These are phyloP conservation scores for Chaetura pelagica DNA, from an alignment of 2,113 vertebrate species.

Conservation along the genomic window DNA sequence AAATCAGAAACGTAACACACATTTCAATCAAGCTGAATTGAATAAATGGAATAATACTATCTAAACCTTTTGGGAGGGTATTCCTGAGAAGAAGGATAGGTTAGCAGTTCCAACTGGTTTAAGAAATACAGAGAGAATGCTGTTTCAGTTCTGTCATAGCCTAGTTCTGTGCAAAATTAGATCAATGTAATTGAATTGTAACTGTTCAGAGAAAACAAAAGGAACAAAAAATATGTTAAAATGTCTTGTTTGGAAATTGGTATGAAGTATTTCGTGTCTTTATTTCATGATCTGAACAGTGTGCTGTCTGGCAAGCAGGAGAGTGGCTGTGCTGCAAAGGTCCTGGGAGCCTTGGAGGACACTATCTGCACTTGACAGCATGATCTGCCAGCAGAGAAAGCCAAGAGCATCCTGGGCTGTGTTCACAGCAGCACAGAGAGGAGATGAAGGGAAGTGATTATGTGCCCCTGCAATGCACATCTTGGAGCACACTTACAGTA, in stretches of 20 bases:
- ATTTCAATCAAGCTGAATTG: not conserved
- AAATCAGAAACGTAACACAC: not conserved
- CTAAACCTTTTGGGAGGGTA: not conserved
- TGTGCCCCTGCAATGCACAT: not conserved
- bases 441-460: not conserved
- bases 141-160: not conserved
- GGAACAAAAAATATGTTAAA: not conserved
- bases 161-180: not conserved
- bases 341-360: too few species aligned
- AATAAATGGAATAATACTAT: not conserved
- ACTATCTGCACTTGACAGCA: too few species aligned
- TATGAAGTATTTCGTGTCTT: not conserved
- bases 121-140: not conserved
- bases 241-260: not conserved
- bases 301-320: not conserved
- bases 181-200: not conserved
- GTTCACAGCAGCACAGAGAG: not conserved
- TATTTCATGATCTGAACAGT: not conserved
- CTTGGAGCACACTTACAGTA: not conserved
- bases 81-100: not conserved
- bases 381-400: too few species aligned
- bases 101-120: not conserved
- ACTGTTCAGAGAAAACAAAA: not conserved
- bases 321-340: fast-evolving
- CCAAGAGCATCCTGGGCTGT: not conserved